phyloP scores from a whole-genome alignment of 2,797 vertebrate species.

The Telmatherina bonti region DNA sequence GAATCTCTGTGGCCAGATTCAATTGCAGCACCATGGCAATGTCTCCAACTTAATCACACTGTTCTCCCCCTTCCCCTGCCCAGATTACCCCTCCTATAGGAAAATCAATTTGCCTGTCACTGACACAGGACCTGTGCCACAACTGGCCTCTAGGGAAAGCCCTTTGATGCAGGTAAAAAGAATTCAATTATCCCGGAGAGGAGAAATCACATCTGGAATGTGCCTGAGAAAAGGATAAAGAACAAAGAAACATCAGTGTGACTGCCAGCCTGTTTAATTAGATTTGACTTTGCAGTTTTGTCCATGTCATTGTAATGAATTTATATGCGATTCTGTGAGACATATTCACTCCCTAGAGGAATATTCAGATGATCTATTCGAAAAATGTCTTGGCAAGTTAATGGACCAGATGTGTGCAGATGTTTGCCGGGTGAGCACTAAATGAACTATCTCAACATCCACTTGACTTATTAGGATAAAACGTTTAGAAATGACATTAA shows the following conservation, averaged over 20 bases:
- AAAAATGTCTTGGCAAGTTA: background rate
- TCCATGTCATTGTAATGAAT: background rate
- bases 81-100: constrained; percentile 50
- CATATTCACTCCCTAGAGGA: background rate
- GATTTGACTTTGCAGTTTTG: constrained; percentile 19
- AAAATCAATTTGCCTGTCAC: constrained; percentile 74
- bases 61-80: constrained; percentile 14
- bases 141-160: constrained; percentile 22
- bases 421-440: too few species aligned
- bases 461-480: too few species aligned
- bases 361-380: background rate
- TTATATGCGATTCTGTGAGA: background rate
- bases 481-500: too few species aligned
- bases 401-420: too few species aligned
- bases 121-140: constrained; percentile 43
- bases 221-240: constrained; percentile 16
- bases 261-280: background rate
- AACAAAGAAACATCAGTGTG: background rate
- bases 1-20: constrained; percentile 56
- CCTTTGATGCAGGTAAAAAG: constrained; percentile 67
- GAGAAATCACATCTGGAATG: constrained; percentile 46
- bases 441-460: too few species aligned
- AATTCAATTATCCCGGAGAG: constrained; percentile 56
- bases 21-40: constrained; percentile 40
- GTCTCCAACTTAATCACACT: constrained; percentile 68